These are phyloP conservation scores for Urosaurus nigricauda DNA, from an alignment of 2,797 vertebrate species.

Conservation along the genomic window DNA sequence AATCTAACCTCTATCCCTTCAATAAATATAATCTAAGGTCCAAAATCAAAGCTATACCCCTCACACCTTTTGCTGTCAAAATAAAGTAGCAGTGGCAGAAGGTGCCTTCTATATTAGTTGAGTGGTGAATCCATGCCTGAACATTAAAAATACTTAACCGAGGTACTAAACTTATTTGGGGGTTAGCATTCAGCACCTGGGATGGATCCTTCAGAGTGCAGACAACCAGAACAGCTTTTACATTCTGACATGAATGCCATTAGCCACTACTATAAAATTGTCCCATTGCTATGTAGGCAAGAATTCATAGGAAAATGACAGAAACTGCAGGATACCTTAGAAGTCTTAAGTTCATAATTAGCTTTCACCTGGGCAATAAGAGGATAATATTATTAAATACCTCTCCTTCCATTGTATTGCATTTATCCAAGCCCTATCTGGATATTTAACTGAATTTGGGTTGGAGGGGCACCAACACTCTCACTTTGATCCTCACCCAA, in stretches of 20 bases:
- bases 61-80: neutral
- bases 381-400: no score
- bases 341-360: neutral
- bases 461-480: neutral
- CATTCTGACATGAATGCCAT: no score
- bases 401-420: neutral
- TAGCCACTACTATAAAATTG: no score
- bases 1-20: neutral
- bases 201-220: no score
- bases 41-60: conserved; percentile 1
- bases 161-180: no score
- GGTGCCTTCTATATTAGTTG: no score
- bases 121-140: no score
- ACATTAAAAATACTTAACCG: no score
- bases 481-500: neutral
- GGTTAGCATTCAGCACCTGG: no score
- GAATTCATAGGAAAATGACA: neutral
- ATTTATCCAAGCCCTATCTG: neutral
- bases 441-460: neutral
- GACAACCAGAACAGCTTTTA: no score
- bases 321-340: neutral
- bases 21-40: neutral
- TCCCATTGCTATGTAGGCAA: neutral
- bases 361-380: neutral
- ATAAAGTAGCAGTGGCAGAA: neutral